phyloP scores from a whole-genome alignment of 92 coral and sea anemone genomes.

The Bergia sp. region DNA sequence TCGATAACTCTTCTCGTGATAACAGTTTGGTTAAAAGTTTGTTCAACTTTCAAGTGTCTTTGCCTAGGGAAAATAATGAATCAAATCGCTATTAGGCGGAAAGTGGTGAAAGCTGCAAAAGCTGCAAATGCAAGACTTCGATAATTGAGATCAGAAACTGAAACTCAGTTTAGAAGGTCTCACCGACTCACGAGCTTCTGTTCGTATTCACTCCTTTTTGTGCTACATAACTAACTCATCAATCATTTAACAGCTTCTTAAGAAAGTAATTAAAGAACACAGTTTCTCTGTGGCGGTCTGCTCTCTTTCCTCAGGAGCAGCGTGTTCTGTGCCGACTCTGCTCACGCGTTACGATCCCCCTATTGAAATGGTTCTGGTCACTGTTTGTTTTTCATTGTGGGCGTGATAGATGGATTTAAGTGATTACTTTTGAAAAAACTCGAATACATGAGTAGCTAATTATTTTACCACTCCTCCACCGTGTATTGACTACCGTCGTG shows the following conservation, averaged over 20 bases:
- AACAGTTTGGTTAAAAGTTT: not conserved
- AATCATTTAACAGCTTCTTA: conserved; percentile 5
- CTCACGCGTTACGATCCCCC: not conserved
- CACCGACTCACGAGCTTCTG: not conserved
- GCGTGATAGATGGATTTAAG: conserved; percentile 24
- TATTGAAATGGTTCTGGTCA: not conserved
- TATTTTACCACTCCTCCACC: not conserved
- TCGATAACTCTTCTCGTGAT: too few species aligned
- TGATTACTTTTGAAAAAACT: not conserved
- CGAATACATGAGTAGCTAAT: not conserved
- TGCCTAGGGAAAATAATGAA: not conserved
- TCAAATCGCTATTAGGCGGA: not conserved
- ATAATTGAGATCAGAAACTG: not conserved
- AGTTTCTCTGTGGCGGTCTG: not conserved
- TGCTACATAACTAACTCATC: not conserved
- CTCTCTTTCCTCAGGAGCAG: not conserved
- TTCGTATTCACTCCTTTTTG: not conserved
- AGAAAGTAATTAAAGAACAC: not conserved
- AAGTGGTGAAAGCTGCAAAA: not conserved
- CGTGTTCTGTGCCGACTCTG: not conserved
- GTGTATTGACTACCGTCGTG: not conserved
- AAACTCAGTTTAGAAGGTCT: not conserved
- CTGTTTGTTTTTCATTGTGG: not conserved
- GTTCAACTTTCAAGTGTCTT: not conserved
- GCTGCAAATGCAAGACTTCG: not conserved